These are phyloP conservation scores for Diploptera punctata DNA, from an alignment of 2,888 invertebrate genomes.

Conservation along the genomic window DNA sequence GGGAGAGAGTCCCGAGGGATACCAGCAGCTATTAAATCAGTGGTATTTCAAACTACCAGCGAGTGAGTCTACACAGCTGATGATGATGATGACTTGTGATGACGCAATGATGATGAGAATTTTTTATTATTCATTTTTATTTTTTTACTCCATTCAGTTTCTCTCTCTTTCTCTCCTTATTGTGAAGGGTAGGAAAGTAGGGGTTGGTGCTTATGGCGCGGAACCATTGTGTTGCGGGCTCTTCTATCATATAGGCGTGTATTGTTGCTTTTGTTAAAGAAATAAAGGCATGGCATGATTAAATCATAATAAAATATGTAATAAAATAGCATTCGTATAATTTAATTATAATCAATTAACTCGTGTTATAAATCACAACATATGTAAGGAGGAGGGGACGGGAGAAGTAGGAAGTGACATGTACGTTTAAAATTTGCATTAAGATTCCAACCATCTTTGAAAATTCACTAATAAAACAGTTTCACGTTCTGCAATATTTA, in stretches of 20 bases:
- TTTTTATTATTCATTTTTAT: constrained; percentile 29
- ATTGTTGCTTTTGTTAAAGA: not conserved
- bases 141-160: constrained; percentile 12
- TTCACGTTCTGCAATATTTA: no score
- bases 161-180: constrained; percentile 23
- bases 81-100: constrained; percentile 31
- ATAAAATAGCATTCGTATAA: no score
- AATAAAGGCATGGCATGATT: no score
- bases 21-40: constrained; percentile 41
- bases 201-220: constrained; percentile 32
- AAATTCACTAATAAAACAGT: no score
- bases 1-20: constrained; percentile 38
- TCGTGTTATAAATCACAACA: no score
- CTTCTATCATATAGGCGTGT: not conserved
- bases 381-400: no score
- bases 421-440: no score
- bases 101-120: constrained; percentile 38
- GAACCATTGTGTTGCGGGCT: constrained; percentile 16
- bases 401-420: no score
- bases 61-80: constrained; percentile 7
- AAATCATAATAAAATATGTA: no score
- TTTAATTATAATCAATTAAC: no score
- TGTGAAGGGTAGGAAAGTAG: constrained; percentile 29
- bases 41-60: constrained; percentile 41
- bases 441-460: no score